Evolutionary conservation across 1,140 invertebrate genomes (phyloP).

Genomic region (Drosophila rhopaloa): DNA sequence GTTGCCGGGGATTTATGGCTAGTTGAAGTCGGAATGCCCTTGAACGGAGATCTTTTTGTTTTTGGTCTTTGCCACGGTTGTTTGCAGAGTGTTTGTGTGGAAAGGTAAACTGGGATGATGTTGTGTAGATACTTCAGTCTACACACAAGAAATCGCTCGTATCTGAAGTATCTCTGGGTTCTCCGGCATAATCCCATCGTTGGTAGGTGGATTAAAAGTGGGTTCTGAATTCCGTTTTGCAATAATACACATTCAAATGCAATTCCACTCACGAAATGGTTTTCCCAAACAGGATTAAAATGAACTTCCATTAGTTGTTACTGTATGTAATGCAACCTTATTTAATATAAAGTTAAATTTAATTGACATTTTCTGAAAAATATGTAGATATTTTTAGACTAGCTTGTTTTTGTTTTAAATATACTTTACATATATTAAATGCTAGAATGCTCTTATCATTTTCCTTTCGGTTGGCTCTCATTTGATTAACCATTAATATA

Average conservation of each 20-base stretch:
- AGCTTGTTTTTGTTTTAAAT: too few species aligned
- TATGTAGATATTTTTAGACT: too few species aligned
- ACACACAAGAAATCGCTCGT: background rate
- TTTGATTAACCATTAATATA: background rate
- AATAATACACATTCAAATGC: background rate
- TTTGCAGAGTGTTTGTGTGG: constrained; percentile 37
- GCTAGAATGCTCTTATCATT: too few species aligned
- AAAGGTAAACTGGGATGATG: constrained; percentile 16
- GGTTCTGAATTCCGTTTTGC: background rate
- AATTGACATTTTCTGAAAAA: too few species aligned
- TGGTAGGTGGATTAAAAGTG: constrained; percentile 12
- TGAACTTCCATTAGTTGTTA: too few species aligned
- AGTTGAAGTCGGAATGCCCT: constrained; percentile 53
- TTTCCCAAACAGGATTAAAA: background rate
- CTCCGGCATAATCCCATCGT: constrained; percentile 5
- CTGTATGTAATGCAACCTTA: too few species aligned
- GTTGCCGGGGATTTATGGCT: constrained; percentile 48
- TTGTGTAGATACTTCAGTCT: constrained; percentile 6
- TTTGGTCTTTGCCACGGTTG: constrained; percentile 10
- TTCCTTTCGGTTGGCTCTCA: background rate
- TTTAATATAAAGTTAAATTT: too few species aligned
- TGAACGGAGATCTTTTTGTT: constrained; percentile 31
- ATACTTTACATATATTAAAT: too few species aligned
- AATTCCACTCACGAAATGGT: background rate
- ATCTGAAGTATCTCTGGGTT: constrained; percentile 27